These are phyloP conservation scores for Psilanteris sp. DNA, from an alignment of 1,140 invertebrate genomes.

Conservation along the genomic window DNA sequence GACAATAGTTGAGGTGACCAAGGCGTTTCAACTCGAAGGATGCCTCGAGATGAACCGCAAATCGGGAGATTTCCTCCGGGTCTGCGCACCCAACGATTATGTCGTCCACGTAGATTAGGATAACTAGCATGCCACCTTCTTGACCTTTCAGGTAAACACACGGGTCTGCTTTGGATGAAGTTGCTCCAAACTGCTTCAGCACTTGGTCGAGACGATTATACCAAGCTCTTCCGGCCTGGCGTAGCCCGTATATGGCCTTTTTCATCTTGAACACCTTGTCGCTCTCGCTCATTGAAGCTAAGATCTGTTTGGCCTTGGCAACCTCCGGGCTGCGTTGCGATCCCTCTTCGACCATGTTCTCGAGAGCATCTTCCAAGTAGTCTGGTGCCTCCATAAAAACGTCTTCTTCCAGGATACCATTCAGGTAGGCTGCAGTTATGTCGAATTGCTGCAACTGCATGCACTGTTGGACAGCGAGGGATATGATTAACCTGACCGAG, in stretches of 20 bases:
- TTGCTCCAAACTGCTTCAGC: not conserved
- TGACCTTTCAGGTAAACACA: not conserved
- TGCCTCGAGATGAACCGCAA: not conserved
- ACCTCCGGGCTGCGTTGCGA: not conserved
- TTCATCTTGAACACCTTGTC: not conserved
- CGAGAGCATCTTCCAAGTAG: constrained; percentile 20
- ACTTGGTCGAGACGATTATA: not conserved
- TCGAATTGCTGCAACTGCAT: constrained; percentile 54
- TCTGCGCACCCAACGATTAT: not conserved
- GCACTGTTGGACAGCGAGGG: constrained; percentile 43
- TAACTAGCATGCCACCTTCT: not conserved
- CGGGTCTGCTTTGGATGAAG: not conserved
- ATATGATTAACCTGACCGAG: constrained; percentile 16
- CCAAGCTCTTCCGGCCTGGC: not conserved
- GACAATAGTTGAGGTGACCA: not conserved
- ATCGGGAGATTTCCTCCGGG: not conserved
- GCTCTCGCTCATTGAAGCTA: no score
- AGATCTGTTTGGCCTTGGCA: not conserved
- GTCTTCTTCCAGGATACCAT: not conserved
- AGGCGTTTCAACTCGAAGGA: not conserved
- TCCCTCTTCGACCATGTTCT: not conserved
- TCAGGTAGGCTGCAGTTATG: not conserved
- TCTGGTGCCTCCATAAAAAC: not conserved
- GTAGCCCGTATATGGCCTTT: not conserved
- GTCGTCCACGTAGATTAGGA: constrained; percentile 1